A percentile compares a stretch with the other conserved stretches of the same genome.
phyloP scores from a whole-genome alignment of 2,888 invertebrate genomes.

The Tanypteryx hageni region DNA sequence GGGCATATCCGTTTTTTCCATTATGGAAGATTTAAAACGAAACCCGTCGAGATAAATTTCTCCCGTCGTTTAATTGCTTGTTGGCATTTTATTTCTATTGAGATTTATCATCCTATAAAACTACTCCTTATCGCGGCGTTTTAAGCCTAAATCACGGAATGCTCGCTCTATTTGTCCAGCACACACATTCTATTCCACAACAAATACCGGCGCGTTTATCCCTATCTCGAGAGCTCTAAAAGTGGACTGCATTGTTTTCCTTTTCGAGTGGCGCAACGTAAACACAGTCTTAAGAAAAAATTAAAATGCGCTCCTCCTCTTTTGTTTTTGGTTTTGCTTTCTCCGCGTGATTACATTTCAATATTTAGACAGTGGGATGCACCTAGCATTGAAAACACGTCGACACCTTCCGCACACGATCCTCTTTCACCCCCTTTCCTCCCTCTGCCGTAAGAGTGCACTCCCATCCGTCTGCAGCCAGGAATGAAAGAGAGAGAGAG shows the following conservation, averaged over 20 bases:
- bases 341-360: not conserved
- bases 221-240: not conserved
- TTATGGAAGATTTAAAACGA: no score
- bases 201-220: not conserved
- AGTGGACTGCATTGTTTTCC: not conserved
- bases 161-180: not conserved
- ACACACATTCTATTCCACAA: not conserved
- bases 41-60: no score
- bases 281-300: not conserved
- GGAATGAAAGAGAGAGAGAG: not conserved
- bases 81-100: no score
- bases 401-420: not conserved
- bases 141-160: not conserved
- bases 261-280: not conserved
- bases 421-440: not conserved
- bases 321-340: not conserved
- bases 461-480: not conserved
- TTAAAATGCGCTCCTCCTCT: not conserved
- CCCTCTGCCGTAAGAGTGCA: not conserved
- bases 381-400: not conserved
- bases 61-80: no score
- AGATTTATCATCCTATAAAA: no score
- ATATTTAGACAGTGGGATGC: constrained; percentile 19
- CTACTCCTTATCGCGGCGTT: not conserved
- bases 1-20: no score